phyloP scores from a whole-genome alignment of 2,113 vertebrate genomes.

The Oenanthe melanoleuca region DNA sequence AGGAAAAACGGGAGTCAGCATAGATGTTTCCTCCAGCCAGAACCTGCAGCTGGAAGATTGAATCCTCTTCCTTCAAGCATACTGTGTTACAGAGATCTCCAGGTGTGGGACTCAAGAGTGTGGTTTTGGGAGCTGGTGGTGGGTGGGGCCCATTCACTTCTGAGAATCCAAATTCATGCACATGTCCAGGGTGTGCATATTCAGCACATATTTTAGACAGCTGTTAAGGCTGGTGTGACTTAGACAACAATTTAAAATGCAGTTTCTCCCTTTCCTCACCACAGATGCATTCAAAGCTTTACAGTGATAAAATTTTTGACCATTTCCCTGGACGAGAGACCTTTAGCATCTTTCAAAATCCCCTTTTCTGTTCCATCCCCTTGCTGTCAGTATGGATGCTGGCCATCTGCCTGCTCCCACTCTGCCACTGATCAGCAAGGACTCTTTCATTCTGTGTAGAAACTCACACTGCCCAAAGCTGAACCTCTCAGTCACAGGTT shows the following conservation, averaged over 20 bases:
- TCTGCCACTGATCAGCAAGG: neutral
- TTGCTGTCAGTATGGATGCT: neutral
- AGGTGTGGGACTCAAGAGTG: neutral
- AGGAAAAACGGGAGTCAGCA: neutral
- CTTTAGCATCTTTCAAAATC: neutral
- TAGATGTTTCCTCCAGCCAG: neutral
- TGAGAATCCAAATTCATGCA: neutral
- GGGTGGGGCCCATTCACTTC: neutral
- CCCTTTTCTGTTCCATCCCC: neutral
- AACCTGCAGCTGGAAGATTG: neutral
- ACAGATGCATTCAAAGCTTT: neutral
- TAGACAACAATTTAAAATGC: neutral
- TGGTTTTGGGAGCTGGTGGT: accelerated
- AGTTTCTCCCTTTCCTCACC: neutral
- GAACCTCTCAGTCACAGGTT: neutral
- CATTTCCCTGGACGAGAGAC: neutral
- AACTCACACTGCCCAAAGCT: neutral
- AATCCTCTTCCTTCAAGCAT: neutral
- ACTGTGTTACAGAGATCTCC: neutral
- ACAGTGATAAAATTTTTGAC: neutral
- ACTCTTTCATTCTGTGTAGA: neutral
- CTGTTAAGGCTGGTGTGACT: neutral
- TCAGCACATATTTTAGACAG: neutral
- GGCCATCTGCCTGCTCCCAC: neutral
- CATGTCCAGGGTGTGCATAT: neutral